phyloP scores from a whole-genome alignment of 2,888 invertebrate genomes.

The Dicycla oo region DNA sequence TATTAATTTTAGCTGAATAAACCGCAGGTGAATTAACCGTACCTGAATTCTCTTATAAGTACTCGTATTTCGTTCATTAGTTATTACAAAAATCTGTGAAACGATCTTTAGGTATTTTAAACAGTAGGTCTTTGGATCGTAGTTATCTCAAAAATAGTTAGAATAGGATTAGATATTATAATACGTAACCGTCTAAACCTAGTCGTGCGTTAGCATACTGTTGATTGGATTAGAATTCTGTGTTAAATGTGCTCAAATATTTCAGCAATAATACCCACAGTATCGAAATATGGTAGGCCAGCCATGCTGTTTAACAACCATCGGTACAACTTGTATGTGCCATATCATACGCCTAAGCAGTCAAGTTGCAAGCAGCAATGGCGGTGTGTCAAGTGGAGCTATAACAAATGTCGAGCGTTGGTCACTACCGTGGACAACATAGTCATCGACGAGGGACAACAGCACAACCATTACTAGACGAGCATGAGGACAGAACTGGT shows the following conservation, averaged over 20 bases:
- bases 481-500: neutral
- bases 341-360: neutral
- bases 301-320: constrained; percentile 6
- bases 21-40: too few relatives aligned
- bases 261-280: constrained; percentile 1
- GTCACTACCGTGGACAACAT: constrained; percentile 8
- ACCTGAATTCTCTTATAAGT: too few relatives aligned
- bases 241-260: constrained; percentile 12
- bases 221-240: neutral
- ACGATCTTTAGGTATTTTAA: too few relatives aligned
- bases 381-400: constrained; percentile 64
- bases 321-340: constrained; percentile 17
- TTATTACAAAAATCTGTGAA: too few relatives aligned
- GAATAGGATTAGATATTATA: too few relatives aligned
- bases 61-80: too few relatives aligned
- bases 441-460: neutral
- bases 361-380: constrained; percentile 54
- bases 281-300: constrained; percentile 13
- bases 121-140: too few relatives aligned
- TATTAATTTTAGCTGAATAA: too few relatives aligned
- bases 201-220: neutral
- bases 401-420: neutral
- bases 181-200: constrained; percentile 1
- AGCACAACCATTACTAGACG: constrained; percentile 10
- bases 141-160: too few relatives aligned